Evolutionary conservation across 92 coral and sea anemone species (phyloP).

Genomic region (Epizoanthus scotinus): DNA sequence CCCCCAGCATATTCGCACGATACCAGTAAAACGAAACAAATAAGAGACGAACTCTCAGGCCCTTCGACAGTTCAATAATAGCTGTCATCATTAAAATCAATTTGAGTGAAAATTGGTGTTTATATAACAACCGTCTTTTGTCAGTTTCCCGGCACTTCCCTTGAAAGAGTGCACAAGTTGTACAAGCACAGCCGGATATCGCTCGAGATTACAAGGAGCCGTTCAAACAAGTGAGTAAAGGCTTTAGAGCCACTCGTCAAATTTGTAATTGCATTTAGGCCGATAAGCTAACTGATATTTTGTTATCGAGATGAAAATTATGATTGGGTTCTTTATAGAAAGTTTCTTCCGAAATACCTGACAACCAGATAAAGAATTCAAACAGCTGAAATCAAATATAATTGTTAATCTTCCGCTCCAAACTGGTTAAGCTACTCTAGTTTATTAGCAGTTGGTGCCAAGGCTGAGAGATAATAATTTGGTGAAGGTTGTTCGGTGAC

Average conservation of each 20-base stretch:
- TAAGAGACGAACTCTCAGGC: background rate
- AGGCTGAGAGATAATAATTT: background rate
- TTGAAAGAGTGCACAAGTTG: background rate
- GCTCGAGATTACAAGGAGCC: background rate
- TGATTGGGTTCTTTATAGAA: background rate
- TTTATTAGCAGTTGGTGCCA: background rate
- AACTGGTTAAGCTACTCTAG: background rate
- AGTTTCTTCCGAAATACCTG: background rate
- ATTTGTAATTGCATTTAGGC: background rate
- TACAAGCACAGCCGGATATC: background rate
- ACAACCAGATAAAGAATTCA: background rate
- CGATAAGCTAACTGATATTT: background rate
- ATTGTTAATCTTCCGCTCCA: background rate
- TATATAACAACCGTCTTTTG: conserved; percentile 3
- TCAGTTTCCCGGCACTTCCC: background rate
- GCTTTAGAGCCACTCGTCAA: background rate
- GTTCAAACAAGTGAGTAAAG: background rate
- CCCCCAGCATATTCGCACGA: no score
- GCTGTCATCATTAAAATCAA: background rate
- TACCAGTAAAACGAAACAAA: background rate
- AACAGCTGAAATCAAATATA: background rate
- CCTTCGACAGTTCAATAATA: background rate
- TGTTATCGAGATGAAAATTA: background rate
- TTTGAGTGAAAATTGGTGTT: background rate
- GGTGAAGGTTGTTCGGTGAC: background rate